Conservation (phyloP, 2,888 invertebrate genomes). For the Disparrhopalites patrizii region DNA sequence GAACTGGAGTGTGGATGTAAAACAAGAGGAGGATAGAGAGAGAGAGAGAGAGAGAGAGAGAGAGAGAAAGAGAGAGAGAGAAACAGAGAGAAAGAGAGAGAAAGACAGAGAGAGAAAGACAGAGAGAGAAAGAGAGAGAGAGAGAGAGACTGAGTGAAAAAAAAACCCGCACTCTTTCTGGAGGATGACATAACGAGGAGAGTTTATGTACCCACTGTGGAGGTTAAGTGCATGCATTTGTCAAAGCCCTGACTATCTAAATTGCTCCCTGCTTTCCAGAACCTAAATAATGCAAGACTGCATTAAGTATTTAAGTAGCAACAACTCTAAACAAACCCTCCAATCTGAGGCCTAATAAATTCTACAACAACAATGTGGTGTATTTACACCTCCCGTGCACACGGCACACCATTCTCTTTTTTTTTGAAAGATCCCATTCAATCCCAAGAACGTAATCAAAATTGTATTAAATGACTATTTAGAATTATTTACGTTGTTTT, state of each 20-base stretch:
- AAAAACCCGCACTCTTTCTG: too few species aligned
- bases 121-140: neutral
- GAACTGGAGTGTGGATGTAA: neutral
- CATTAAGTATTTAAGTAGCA: neutral
- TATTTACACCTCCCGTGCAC: too few species aligned
- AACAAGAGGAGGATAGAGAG: constrained; percentile 34
- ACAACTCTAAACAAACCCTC: neutral
- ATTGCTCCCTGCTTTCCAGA: constrained; percentile 30
- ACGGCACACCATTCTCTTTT: neutral
- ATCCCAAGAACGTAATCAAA: too few species aligned
- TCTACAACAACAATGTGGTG: too few species aligned
- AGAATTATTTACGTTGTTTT: too few species aligned
- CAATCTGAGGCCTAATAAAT: too few species aligned
- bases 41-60: constrained; percentile 30
- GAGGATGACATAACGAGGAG: constrained; percentile 40
- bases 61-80: constrained; percentile 13
- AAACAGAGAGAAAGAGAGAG: constrained; percentile 1
- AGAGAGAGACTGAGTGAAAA: constrained; percentile 6
- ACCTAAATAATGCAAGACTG: neutral
- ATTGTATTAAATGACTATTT: too few species aligned
- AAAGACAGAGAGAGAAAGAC: neutral
- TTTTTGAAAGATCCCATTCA: too few species aligned
- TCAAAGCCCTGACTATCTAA: constrained; percentile 43
- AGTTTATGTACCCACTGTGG: constrained; percentile 46
- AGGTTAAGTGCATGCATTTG: constrained; percentile 48